Evolutionary conservation across 1,140 invertebrate species (phyloP), one percentile per base, ranked within the genome.

Genomic region (Cotesia typhae): DNA sequence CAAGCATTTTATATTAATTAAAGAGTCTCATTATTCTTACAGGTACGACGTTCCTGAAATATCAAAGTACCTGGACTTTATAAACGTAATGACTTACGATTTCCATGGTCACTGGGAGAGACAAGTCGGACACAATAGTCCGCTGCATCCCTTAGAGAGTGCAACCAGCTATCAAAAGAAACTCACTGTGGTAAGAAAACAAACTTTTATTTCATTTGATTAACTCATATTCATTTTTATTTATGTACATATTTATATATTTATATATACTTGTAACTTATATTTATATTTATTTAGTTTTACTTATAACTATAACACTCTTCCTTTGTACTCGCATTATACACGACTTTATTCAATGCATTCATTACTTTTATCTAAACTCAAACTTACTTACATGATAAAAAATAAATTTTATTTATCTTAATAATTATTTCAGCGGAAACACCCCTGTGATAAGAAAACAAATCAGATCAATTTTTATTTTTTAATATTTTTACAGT

Each of bases 51-150:
- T 97, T 4, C 93, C 94, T 1, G 96, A 97, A 88, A 95, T 98
- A 70, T 94, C 95, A 38, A 97, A 97, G 88, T 97, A 96, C 79
- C 86, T 97, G 76, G 96, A 98, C 86, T 96, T 95, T 79, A 95
- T 98, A 79, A 97, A 97, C 81, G 92, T 97, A 4, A 97, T 97
- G 95, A 96, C 95, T 1, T 98, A 97, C 78, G 96, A 97, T 82
- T 97, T 97, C 89, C 95, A 97, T 80, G 95, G 95, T 0, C 94
- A 95, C 80, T 97, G 95, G 95, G 95, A 97, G 82, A 89, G 94
- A 76, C 93, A 94, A 79, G 95, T 97, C 10, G 95, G 96, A 2
- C 96, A 97, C 84, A 97, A 97, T 86, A 94, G 94, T 74, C 96
- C 96, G 0, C 89, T 98, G 0, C 96, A 92, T 83, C 92, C 96